A percentile compares a stretch with the other conserved stretches of the same genome.
These are phyloP conservation scores for Solenopsis fugax DNA, from an alignment of 1,140 invertebrate species.

Conservation along the genomic window DNA sequence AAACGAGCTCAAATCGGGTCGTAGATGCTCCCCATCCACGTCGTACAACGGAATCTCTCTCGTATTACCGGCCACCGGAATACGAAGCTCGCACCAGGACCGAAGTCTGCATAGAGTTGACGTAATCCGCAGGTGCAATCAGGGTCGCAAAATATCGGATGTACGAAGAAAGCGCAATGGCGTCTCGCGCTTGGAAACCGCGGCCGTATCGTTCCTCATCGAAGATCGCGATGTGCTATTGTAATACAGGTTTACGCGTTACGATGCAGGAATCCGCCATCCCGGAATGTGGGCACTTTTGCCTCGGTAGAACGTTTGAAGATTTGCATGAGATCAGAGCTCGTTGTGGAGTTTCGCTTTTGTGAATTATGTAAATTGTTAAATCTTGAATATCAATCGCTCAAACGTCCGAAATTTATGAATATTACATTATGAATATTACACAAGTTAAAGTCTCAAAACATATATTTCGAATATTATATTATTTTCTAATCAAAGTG, in stretches of 20 bases:
- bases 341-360: constrained; percentile 6
- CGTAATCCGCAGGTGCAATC: constrained; percentile 45
- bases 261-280: neutral
- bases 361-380: constrained; percentile 14
- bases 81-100: constrained; percentile 10
- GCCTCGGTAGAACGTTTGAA: neutral
- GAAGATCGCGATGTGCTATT: constrained; percentile 44
- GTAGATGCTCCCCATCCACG: neutral
- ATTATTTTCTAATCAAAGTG: neutral
- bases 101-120: constrained; percentile 37
- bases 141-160: constrained; percentile 48
- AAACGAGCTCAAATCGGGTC: constrained; percentile 41
- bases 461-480: constrained; percentile 1
- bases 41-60: neutral
- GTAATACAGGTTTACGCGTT: neutral
- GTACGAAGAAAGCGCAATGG: constrained; percentile 40
- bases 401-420: neutral
- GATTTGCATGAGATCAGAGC: constrained; percentile 40
- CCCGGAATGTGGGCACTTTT: constrained; percentile 1
- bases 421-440: constrained; percentile 22
- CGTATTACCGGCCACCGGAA: constrained; percentile 29
- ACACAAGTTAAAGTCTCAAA: neutral
- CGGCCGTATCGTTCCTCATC: constrained; percentile 26
- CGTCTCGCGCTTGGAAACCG: neutral
- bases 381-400: constrained; percentile 30